These are phyloP conservation scores for Brachystomella parvula DNA, from an alignment of 1,140 invertebrate species.

Conservation along the genomic window DNA sequence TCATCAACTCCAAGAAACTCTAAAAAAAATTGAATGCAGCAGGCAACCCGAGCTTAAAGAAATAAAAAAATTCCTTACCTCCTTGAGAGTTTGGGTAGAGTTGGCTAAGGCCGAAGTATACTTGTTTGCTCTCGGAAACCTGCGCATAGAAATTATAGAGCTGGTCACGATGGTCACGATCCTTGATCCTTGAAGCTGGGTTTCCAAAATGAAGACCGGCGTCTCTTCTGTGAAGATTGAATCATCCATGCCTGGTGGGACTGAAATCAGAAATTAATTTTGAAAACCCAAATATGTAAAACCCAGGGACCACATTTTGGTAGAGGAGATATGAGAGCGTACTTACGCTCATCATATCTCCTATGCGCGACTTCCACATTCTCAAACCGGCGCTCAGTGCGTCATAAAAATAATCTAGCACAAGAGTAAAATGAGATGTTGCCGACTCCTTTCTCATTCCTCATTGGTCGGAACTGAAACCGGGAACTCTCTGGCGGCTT, in stretches of 20 bases:
- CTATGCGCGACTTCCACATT: too few relatives aligned
- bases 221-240: conserved; percentile 32
- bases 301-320: too few relatives aligned
- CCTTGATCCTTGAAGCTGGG: conserved; percentile 74
- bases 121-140: conserved; percentile 68
- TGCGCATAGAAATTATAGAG: conserved; percentile 74
- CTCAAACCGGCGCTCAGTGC: too few relatives aligned
- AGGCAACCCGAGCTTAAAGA: neutral
- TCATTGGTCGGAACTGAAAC: too few relatives aligned
- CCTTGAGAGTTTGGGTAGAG: conserved; percentile 58
- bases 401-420: too few relatives aligned
- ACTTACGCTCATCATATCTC: too few relatives aligned
- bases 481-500: too few relatives aligned
- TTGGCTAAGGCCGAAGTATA: conserved; percentile 64
- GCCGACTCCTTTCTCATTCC: too few relatives aligned
- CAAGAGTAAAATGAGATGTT: too few relatives aligned
- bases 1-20: conserved; percentile 36
- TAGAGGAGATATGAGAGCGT: too few relatives aligned
- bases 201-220: conserved; percentile 66
- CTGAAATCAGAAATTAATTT: conserved; percentile 3
- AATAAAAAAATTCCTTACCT: too few relatives aligned
- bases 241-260: conserved; percentile 22
- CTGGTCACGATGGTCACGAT: conserved; percentile 79
- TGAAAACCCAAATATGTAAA: neutral
- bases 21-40: conserved; percentile 5